Conservation (phyloP, 2,888 invertebrate genomes). For the Beris morrisii region DNA sequence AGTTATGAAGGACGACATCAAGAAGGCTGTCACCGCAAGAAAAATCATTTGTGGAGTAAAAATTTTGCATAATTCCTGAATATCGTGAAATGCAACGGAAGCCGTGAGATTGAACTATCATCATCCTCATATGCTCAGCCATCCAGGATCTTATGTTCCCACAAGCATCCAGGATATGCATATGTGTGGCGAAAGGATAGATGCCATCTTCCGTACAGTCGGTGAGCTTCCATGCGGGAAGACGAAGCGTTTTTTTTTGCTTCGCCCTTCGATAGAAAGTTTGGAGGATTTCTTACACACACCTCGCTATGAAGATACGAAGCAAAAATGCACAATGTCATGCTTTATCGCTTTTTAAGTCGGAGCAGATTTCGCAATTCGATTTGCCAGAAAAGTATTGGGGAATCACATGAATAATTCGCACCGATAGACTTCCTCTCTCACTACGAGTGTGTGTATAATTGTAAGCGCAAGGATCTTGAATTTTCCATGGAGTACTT, state of each 20-base stretch:
- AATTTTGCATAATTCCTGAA: conserved; percentile 36
- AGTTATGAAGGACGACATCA: conserved; percentile 34
- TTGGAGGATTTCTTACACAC: conserved; percentile 14
- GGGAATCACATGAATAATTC: too few relatives aligned
- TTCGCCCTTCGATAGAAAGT: not conserved
- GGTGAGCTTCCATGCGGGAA: conserved; percentile 11
- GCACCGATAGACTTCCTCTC: too few relatives aligned
- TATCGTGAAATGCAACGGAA: conserved; percentile 36
- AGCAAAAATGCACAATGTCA: conserved; percentile 10
- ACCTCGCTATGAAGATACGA: conserved; percentile 5
- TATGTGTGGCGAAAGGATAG: conserved; percentile 10
- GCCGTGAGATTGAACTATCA: conserved; percentile 36
- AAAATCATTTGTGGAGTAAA: conserved; percentile 32
- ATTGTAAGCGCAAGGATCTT: too few relatives aligned
- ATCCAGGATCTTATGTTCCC: too few relatives aligned
- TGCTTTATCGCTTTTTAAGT: conserved; percentile 30
- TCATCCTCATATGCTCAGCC: conserved; percentile 19
- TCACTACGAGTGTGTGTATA: too few relatives aligned
- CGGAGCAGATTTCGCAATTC: conserved; percentile 5
- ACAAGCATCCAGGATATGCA: not conserved
- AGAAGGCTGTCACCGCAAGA: conserved; percentile 36
- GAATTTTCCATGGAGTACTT: too few relatives aligned
- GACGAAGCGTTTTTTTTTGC: not conserved
- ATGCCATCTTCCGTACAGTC: conserved; percentile 24
- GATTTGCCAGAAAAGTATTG: not conserved